phyloP scores from a whole-genome alignment of 1,140 invertebrate genomes.

The Aradophagus sp. region DNA sequence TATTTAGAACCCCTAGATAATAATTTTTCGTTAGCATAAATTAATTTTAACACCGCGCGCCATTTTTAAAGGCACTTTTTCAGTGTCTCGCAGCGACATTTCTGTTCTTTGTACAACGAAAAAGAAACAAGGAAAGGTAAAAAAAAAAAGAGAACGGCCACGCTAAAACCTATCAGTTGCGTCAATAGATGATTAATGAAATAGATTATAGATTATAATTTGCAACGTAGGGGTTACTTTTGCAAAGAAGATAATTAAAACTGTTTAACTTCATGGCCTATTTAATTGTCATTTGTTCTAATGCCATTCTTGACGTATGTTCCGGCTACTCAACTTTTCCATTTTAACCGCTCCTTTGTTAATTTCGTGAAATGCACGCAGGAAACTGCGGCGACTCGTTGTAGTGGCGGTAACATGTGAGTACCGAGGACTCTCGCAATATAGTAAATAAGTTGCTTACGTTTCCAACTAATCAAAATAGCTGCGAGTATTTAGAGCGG shows the following conservation, averaged over 20 bases:
- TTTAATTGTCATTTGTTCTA: conserved; percentile 45
- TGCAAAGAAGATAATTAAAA: conserved; percentile 35
- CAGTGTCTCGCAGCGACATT: too few relatives aligned
- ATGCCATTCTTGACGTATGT: conserved; percentile 30
- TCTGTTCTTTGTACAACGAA: too few relatives aligned
- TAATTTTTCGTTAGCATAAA: conserved; percentile 11
- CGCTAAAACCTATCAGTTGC: not conserved
- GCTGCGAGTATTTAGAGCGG: conserved; percentile 37
- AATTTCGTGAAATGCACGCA: conserved; percentile 40
- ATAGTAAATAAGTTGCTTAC: conserved; percentile 49
- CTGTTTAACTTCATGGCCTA: conserved; percentile 28
- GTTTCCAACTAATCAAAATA: conserved; percentile 50
- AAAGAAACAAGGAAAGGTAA: too few relatives aligned
- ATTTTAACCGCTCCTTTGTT: conserved; percentile 44
- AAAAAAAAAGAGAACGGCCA: too few relatives aligned
- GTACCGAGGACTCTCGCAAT: conserved; percentile 29
- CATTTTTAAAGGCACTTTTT: too few relatives aligned
- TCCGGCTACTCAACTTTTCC: conserved; percentile 43
- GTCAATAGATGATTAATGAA: not conserved
- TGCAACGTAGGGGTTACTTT: conserved; percentile 1
- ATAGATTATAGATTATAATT: conserved; percentile 1
- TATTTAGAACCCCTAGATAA: conserved; percentile 12
- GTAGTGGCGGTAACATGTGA: conserved; percentile 37
- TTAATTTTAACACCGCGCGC: conserved; percentile 10
- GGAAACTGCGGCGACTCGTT: conserved; percentile 25